Conservation (phyloP, 2,797 vertebrate species). For the Aeoliscus strigatus region DNA sequence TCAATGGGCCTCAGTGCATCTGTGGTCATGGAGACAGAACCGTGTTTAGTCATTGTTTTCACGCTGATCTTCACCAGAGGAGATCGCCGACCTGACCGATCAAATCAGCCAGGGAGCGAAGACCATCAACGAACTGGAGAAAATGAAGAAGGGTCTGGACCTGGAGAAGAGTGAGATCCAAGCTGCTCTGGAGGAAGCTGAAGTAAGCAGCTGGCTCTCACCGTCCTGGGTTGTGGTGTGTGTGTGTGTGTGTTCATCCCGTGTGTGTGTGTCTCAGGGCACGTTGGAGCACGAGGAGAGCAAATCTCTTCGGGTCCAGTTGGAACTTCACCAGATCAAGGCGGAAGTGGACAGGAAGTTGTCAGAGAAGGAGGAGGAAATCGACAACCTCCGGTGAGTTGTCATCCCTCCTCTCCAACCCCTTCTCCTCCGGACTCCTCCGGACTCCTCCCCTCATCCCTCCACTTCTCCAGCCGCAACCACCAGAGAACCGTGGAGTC, state of each 20-base stretch:
- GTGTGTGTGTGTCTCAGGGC: constrained; percentile 67
- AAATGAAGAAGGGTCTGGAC: constrained; percentile 87
- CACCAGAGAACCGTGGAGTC: constrained; percentile 88
- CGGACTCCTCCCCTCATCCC: neutral
- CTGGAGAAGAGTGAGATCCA: constrained; percentile 87
- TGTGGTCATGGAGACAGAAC: neutral
- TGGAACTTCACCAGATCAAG: constrained; percentile 90
- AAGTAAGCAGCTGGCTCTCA: constrained; percentile 66
- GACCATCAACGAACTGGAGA: constrained; percentile 90
- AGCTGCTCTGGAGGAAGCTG: constrained; percentile 88
- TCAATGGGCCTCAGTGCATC: neutral
- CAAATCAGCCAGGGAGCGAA: constrained; percentile 86
- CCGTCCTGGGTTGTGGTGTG: neutral
- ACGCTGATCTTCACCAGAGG: constrained; percentile 73
- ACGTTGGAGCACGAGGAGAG: constrained; percentile 92
- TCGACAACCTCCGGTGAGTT: constrained; percentile 74
- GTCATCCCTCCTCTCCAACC: neutral
- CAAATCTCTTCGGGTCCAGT: constrained; percentile 87
- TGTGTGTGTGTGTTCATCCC: neutral
- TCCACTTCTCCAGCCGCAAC: constrained; percentile 74
- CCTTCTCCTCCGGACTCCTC: neutral
- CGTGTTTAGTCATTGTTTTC: neutral
- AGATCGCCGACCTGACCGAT: constrained; percentile 87
- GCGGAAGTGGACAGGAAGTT: constrained; percentile 87
- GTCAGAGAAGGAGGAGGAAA: constrained; percentile 90